Conservation (phyloP, 2,113 vertebrate genomes). For the Ptychochromis oligacanthus region DNA sequence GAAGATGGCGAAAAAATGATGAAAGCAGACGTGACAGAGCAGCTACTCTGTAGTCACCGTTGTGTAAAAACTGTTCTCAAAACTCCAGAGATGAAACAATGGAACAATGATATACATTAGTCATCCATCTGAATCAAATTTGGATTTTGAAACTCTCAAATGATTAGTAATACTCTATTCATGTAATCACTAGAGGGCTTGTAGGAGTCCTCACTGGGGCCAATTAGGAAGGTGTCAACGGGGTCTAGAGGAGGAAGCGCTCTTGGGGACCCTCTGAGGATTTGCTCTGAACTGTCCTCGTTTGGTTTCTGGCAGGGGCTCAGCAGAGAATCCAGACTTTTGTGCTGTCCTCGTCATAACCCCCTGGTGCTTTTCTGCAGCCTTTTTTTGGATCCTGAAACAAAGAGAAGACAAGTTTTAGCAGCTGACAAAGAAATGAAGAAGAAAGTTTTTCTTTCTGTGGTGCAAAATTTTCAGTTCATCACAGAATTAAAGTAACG, state of each 20-base stretch:
- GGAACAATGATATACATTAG: slow-evolving; percentile 22
- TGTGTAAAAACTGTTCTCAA: neutral
- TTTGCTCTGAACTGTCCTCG: slow-evolving; percentile 59
- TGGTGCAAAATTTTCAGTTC: slow-evolving; percentile 2
- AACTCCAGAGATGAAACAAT: slow-evolving; percentile 6
- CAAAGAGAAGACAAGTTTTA: slow-evolving; percentile 22
- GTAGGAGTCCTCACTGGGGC: slow-evolving; percentile 54
- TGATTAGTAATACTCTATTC: slow-evolving; percentile 28
- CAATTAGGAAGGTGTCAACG: slow-evolving; percentile 60
- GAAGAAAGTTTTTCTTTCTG: neutral
- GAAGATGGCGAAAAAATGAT: neutral
- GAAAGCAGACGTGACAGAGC: neutral
- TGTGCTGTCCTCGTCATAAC: slow-evolving; percentile 19
- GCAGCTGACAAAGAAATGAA: slow-evolving; percentile 4
- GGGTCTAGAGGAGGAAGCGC: slow-evolving; percentile 53
- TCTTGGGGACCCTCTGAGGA: slow-evolving; percentile 64
- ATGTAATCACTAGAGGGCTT: slow-evolving; percentile 42
- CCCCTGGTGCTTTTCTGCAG: slow-evolving; percentile 36
- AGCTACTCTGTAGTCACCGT: neutral
- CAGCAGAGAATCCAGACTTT: slow-evolving; percentile 11
- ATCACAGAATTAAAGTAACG: slow-evolving; percentile 10
- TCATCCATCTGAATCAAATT: slow-evolving; percentile 23
- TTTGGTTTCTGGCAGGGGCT: slow-evolving; percentile 31
- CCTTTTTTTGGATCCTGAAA: slow-evolving; percentile 71
- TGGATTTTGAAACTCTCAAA: slow-evolving; percentile 29